Evolutionary conservation across 2,888 invertebrate species (phyloP), one percentile per base, ranked within the genome.

Genomic region (Tribolium freemani): DNA sequence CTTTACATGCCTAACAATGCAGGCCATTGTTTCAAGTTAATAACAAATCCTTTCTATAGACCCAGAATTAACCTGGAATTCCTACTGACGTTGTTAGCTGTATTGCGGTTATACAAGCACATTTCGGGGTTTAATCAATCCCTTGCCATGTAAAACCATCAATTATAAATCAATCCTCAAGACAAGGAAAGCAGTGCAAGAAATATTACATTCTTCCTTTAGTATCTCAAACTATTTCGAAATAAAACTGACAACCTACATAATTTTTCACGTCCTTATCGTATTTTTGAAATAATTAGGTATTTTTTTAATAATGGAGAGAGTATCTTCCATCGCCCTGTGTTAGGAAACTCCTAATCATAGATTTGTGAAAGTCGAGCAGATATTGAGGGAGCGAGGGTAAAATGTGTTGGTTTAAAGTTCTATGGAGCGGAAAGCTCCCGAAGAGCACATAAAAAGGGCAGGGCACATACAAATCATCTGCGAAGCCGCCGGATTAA

Each of bases 381-480:
- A 46, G 57, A 53, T 58, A 58, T 50, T 51, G 68, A 20, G 58
- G 48, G 13, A 16, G 53, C 16, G 31, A 5, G 64, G 78, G 76
- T 70, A 76, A 80, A 79, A 81, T 78, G 80, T 80, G 80, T 78
- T 76, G 79, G 79, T 81, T 79, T 82, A 81, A 82, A 82, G 81
- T 80, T 81, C 80, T 78, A 78, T 79, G 81, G 76, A 82, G 81
- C 80, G 81, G 81, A 82, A 82, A 81, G 77, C 75, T 77, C 76
- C 79, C 79, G 74, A 76, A 77, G 77, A 80, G 80, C 76, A 76
- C 76, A 81, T 78, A 81, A 82, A 82, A 81, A 81, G 81, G 79
- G 76, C 79, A 78, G 76, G 75, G 76, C 77, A 79, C 81, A 77
- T 80, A 82, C 82, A 82, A 82, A 82, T 82, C 82, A 82, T 82